phyloP scores from a whole-genome alignment of 2,797 vertebrate genomes.

The Pseudomugil gertrudae region DNA sequence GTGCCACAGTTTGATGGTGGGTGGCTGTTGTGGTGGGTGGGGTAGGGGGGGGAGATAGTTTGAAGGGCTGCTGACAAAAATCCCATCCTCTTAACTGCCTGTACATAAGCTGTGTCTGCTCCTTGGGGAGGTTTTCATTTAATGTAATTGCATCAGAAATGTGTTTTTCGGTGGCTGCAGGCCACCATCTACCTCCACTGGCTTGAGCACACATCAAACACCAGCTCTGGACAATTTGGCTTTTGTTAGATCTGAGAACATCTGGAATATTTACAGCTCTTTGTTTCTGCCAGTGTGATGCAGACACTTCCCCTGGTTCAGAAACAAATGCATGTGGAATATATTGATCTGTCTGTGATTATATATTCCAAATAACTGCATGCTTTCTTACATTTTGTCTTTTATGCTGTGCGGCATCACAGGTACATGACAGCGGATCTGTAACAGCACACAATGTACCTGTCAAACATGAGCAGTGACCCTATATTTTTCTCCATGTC shows the following conservation, averaged over 20 bases:
- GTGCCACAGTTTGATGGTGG: slow-evolving; percentile 53
- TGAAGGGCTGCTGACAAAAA: slow-evolving; percentile 78
- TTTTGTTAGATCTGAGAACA: slow-evolving; percentile 40
- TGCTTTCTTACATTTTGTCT: slow-evolving; percentile 54
- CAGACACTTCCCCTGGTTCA: slow-evolving; percentile 65
- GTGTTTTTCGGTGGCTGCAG: slow-evolving; percentile 57
- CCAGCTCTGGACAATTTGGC: slow-evolving; percentile 34
- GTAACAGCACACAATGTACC: slow-evolving; percentile 52
- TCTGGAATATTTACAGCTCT: slow-evolving; percentile 13
- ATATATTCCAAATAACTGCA: slow-evolving; percentile 72
- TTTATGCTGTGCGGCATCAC: slow-evolving; percentile 26
- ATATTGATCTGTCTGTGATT: slow-evolving; percentile 55
- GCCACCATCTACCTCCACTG: slow-evolving; percentile 42
- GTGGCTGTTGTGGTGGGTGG: background rate
- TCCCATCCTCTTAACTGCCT: slow-evolving; percentile 66
- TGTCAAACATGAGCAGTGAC: slow-evolving; percentile 57
- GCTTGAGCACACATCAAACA: slow-evolving; percentile 35
- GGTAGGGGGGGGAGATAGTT: slow-evolving; percentile 5
- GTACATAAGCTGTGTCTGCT: slow-evolving; percentile 70
- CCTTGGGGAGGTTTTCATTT: slow-evolving; percentile 67
- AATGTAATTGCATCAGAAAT: slow-evolving; percentile 71
- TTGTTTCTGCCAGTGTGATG: slow-evolving; percentile 30
- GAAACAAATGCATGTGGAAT: slow-evolving; percentile 73
- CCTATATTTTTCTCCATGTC: slow-evolving; percentile 45
- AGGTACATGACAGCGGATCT: slow-evolving; percentile 36